Conservation (phyloP, 2,113 vertebrate genomes). For the Heterotis niloticus region DNA sequence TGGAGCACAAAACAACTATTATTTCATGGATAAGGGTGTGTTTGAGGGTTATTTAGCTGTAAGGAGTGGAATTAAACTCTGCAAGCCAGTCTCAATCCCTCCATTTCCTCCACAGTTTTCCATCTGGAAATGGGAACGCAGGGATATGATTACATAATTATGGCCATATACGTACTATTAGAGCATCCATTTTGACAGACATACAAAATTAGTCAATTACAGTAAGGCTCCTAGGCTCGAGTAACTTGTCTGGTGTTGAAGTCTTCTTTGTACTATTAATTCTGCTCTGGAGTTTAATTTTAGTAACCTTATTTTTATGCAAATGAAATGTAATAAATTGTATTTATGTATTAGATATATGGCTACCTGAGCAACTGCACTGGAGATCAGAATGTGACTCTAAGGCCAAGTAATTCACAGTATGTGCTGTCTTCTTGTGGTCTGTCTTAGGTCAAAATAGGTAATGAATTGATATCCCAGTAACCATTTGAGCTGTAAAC, state of each 20-base stretch:
- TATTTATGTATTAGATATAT: too few species aligned
- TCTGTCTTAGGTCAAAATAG: too few species aligned
- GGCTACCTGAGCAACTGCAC: too few species aligned
- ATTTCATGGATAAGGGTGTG: not conserved
- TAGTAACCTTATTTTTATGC: too few species aligned
- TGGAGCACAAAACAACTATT: too few species aligned
- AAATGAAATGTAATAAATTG: too few species aligned
- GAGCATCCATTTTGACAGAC: not conserved
- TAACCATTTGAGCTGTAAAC: too few species aligned
- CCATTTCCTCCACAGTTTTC: not conserved
- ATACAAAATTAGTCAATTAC: not conserved
- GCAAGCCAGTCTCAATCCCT: not conserved
- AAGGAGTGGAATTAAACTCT: not conserved
- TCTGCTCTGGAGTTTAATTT: too few species aligned
- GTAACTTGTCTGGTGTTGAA: not conserved
- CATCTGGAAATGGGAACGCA: not conserved
- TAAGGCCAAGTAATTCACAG: too few species aligned
- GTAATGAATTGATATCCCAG: too few species aligned
- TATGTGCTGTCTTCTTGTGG: too few species aligned
- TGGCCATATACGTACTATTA: not conserved
- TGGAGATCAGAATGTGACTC: too few species aligned
- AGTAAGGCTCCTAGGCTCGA: not conserved
- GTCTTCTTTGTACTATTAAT: not conserved
- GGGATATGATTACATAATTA: constrained; percentile 1
- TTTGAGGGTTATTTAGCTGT: not conserved